A percentile compares a stretch with the other conserved stretches of the same genome.
Conservation (phyloP, 2,888 invertebrate genomes). For the Entomobrya proxima region DNA sequence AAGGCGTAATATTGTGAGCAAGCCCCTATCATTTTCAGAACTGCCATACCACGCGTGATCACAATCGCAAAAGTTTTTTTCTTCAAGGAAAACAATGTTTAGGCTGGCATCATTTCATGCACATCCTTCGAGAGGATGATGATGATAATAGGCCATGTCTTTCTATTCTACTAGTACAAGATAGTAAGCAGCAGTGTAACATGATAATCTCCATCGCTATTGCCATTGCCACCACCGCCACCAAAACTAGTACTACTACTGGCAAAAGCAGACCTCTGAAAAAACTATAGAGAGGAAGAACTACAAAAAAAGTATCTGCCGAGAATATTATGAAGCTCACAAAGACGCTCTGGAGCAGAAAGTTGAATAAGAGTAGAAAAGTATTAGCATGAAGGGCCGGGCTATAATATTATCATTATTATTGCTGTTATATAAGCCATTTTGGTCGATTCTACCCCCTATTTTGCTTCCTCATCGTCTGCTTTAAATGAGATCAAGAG, state of each 20-base stretch:
- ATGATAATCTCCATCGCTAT: not conserved
- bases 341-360: not conserved
- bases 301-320: not conserved
- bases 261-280: conserved; percentile 49
- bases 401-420: conserved; percentile 53
- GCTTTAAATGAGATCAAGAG: conserved; percentile 53
- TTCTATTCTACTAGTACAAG: not conserved
- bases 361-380: conserved; percentile 51
- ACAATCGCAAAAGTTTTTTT: conserved; percentile 31
- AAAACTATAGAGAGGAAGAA: not conserved
- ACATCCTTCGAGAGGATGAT: not conserved
- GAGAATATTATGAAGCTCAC: not conserved
- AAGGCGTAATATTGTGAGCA: not conserved
- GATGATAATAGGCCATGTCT: not conserved
- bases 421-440: conserved; percentile 58
- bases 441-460: conserved; percentile 39
- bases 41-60: not conserved
- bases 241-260: conserved; percentile 12
- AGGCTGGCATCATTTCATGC: conserved; percentile 9
- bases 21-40: not conserved
- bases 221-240: not conserved
- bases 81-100: conserved; percentile 40
- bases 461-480: conserved; percentile 25
- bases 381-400: conserved; percentile 18
- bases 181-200: not conserved